phyloP scores from a whole-genome alignment of 2,113 vertebrate species.

The Gallinago media region DNA sequence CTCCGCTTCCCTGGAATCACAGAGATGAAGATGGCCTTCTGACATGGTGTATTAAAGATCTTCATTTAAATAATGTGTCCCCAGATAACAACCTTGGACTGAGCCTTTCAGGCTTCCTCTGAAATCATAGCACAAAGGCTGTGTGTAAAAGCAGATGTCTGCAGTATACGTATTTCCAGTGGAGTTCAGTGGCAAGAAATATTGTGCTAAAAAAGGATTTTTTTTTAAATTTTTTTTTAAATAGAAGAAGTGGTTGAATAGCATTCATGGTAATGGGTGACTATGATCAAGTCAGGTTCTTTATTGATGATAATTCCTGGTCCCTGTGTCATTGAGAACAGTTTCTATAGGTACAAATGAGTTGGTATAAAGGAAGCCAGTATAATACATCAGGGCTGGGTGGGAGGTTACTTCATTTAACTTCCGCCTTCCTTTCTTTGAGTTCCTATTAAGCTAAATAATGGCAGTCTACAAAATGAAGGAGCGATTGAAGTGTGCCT shows the following conservation, averaged over 20 bases:
- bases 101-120: constrained; percentile 3
- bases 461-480: constrained; percentile 25
- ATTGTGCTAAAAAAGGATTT: neutral
- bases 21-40: constrained; percentile 11
- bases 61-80: constrained; percentile 4
- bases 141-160: constrained; percentile 43
- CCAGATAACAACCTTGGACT: constrained; percentile 8
- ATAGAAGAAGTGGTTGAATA: constrained; percentile 11
- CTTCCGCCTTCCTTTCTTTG: constrained; percentile 59
- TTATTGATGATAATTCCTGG: constrained; percentile 40
- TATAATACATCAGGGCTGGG: constrained; percentile 36
- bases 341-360: constrained; percentile 62
- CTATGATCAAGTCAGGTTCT: constrained; percentile 11
- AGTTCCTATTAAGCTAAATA: constrained; percentile 59
- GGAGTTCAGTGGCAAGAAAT: neutral
- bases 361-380: constrained; percentile 15
- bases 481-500: constrained; percentile 45
- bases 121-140: neutral
- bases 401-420: constrained; percentile 68
- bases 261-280: constrained; percentile 5
- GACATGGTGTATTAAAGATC: constrained; percentile 12
- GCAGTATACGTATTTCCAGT: neutral
- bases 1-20: neutral
- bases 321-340: constrained; percentile 45
- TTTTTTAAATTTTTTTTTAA: neutral